Evolutionary conservation across 2,113 vertebrate genomes (phyloP).

Genomic region (Sarotherodon lohbergeri): DNA sequence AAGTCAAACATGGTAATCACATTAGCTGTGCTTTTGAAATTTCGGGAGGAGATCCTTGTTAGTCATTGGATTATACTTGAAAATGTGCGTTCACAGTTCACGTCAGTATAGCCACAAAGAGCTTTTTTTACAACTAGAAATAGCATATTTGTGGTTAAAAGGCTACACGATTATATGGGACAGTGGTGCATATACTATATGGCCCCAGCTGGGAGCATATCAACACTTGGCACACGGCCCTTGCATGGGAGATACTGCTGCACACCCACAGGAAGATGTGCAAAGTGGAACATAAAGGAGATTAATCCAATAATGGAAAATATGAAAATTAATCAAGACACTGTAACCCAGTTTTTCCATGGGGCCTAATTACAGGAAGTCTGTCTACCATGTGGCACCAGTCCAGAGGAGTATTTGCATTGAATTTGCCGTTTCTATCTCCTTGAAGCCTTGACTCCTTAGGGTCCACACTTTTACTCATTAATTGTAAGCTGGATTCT

Average conservation of each 20-base stretch:
- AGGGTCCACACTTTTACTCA: not conserved
- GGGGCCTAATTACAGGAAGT: slow-evolving; percentile 39
- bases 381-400: not conserved
- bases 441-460: not conserved
- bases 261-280: slow-evolving; percentile 8
- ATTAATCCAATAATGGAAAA: slow-evolving; percentile 44
- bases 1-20: slow-evolving; percentile 15
- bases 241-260: not conserved
- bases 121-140: not conserved
- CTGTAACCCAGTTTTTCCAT: slow-evolving; percentile 33
- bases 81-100: not conserved
- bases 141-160: not conserved
- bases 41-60: not conserved
- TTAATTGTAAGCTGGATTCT: not conserved
- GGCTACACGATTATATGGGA: not conserved
- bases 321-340: slow-evolving; percentile 44
- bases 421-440: not conserved
- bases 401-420: slow-evolving; percentile 3
- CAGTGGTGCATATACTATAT: not conserved
- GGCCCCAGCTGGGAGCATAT: not conserved
- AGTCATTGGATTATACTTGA: not conserved
- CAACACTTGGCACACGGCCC: not conserved
- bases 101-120: not conserved
- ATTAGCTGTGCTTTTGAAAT: slow-evolving; percentile 13
- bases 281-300: slow-evolving; percentile 10